These are phyloP conservation scores for Vidua macroura DNA, from an alignment of 2,113 vertebrate species.

Conservation along the genomic window DNA sequence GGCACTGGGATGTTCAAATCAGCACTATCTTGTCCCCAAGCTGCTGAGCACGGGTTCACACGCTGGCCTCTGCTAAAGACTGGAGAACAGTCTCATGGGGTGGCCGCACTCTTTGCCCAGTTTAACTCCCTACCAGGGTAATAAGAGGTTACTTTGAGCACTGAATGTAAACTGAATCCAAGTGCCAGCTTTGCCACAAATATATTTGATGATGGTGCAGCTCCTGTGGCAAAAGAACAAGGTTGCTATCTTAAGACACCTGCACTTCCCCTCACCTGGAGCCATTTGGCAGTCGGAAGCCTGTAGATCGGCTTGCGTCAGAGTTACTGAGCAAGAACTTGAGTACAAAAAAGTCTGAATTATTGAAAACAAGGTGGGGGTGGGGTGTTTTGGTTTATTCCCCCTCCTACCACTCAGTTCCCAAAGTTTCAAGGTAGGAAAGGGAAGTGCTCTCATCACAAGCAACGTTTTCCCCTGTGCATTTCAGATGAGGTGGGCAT, in stretches of 20 bases:
- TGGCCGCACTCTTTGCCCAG: not conserved
- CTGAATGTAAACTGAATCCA: not conserved
- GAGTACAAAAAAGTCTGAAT: not conserved
- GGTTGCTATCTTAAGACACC: not conserved
- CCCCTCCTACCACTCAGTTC: not conserved
- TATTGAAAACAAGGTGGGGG: not conserved
- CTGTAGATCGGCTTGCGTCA: not conserved
- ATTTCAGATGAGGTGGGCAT: not conserved
- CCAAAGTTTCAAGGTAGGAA: not conserved
- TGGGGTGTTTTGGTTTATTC: not conserved
- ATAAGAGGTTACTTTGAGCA: not conserved
- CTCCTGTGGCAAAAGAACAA: not conserved
- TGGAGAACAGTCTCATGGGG: not conserved
- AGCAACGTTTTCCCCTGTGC: not conserved
- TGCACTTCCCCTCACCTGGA: conserved; percentile 13
- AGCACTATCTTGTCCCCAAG: accelerated
- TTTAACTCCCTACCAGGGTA: not conserved
- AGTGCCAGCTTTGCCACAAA: not conserved
- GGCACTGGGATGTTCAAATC: not conserved
- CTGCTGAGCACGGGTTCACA: accelerated
- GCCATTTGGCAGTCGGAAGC: not conserved
- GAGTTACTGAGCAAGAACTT: not conserved
- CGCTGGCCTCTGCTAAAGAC: not conserved
- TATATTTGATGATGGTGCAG: not conserved
- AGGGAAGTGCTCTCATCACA: not conserved